phyloP scores from a whole-genome alignment of 53 echinoderm and acorn worm species.

The Actinopyga echinites region DNA sequence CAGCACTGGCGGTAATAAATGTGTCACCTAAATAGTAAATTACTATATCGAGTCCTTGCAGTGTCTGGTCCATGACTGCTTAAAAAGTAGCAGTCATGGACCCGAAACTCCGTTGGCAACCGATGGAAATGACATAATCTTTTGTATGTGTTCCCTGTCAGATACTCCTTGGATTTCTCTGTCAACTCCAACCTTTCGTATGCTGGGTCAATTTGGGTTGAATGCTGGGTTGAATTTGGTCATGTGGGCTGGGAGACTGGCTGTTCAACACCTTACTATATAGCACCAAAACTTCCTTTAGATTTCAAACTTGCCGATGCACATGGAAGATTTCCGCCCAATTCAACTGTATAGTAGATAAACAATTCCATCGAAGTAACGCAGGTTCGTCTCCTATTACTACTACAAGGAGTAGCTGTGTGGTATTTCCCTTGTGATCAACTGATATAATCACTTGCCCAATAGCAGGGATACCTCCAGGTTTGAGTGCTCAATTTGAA shows the following conservation, averaged over 20 bases:
- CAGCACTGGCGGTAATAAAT: background rate
- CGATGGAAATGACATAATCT: no score
- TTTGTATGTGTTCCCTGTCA: constrained; percentile 25
- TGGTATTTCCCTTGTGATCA: background rate
- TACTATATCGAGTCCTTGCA: constrained; percentile 25
- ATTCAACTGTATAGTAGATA: background rate
- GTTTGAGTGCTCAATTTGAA: constrained; percentile 32
- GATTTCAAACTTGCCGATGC: background rate
- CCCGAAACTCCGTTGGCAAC: no score
- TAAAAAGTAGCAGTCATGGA: constrained; percentile 49
- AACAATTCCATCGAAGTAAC: constrained; percentile 2
- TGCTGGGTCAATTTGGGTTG: constrained; percentile 21
- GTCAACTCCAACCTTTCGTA: constrained; percentile 14
- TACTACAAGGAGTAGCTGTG: constrained; percentile 30
- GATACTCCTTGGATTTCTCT: constrained; percentile 17
- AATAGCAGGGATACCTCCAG: background rate
- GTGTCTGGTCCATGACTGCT: constrained; percentile 41
- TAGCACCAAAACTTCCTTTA: background rate
- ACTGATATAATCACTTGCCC: constrained; percentile 28
- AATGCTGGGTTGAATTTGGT: constrained; percentile 35
- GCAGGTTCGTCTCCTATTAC: constrained; percentile 28
- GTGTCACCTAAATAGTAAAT: constrained; percentile 40
- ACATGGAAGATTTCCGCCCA: background rate
- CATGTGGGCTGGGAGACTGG: constrained; percentile 1
- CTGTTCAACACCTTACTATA: background rate